Evolutionary conservation across 2,888 invertebrate species (phyloP).

Genomic region (Lepidocyrtoides sp.): DNA sequence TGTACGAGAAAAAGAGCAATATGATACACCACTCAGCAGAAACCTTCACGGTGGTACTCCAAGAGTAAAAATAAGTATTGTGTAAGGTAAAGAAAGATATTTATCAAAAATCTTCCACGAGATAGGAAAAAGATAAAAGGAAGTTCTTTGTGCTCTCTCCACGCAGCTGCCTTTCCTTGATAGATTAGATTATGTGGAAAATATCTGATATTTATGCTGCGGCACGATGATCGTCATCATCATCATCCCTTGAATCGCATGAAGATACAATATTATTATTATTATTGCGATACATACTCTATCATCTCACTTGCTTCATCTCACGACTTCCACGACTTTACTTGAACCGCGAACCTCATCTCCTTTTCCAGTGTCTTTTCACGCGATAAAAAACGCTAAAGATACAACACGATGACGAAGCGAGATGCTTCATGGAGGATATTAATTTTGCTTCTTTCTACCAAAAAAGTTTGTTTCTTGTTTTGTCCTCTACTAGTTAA

Average conservation of each 20-base stretch:
- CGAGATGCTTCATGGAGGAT: slow-evolving; percentile 37
- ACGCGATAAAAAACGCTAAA: slow-evolving; percentile 14
- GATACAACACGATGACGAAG: background rate
- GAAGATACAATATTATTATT: background rate
- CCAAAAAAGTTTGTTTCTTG: slow-evolving; percentile 54
- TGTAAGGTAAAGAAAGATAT: slow-evolving; percentile 1
- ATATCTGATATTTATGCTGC: slow-evolving; percentile 81
- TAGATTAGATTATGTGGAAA: slow-evolving; percentile 82
- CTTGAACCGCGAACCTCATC: background rate
- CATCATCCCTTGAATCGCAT: background rate
- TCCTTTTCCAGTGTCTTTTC: background rate
- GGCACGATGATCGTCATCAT: slow-evolving; percentile 70
- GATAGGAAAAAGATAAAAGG: background rate
- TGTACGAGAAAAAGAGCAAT: background rate
- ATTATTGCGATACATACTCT: background rate
- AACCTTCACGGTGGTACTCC: background rate
- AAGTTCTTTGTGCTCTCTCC: background rate
- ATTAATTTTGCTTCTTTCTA: slow-evolving; percentile 63
- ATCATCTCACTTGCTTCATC: slow-evolving; percentile 29
- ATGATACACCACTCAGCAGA: background rate
- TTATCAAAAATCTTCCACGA: background rate
- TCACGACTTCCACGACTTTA: slow-evolving; percentile 37
- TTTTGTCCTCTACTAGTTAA: background rate
- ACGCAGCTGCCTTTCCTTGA: slow-evolving; percentile 78
- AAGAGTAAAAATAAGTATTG: background rate